Base-by-base conservation (phyloP, 2,888 invertebrate species). In the Sminthurides aquaticus region DNA sequence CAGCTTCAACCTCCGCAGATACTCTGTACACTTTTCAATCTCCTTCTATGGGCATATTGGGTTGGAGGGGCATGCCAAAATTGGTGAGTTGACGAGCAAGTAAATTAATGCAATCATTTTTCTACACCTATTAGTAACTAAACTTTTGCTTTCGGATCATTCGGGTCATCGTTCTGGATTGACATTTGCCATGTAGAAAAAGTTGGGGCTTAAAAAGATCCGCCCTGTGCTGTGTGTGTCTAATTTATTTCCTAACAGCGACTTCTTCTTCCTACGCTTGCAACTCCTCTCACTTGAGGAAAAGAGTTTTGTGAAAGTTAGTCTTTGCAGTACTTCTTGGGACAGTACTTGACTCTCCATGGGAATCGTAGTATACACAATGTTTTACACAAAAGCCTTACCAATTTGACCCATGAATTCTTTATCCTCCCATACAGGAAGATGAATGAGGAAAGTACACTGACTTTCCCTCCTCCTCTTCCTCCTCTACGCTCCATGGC, bases 21-120 rank as follows among this genome's bases (percentile, higher is more conserved):
- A n/a, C n/a, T 48, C 43, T 55, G 24, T 25, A 56, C 56, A 56
- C 25, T 49, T 34, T 57, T 27, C 49, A 2, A n/a, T n/a, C 48
- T 24, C 62, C 62, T 48, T 62, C 27, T 56, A 49, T 62, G 62
- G 57, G 26, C 57, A 62, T 62, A 62, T 62, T 62, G 57, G 62
- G 62, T 57, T 57, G 49, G 57, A 62, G 62, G 25, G 15, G 15
- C 8, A 62, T 15, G 24, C 62, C 62, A 62, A 57, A 62, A 48
- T 62, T 57, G 62, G 62, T 25, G 48, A 28, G 49, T 48, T 48
- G 57, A 62, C 57, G 49, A 54, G 61, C 61, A 49, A 49, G 48
- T 55, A 62, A 62, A 62, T 62, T 62, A 62, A 62, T 62, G 62
- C 55, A 62, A 34, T 34, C 62, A 62, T 56, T 62, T 62, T 62